Conservation (phyloP, 2,113 vertebrate species). For the Podarcis raffonei region DNA sequence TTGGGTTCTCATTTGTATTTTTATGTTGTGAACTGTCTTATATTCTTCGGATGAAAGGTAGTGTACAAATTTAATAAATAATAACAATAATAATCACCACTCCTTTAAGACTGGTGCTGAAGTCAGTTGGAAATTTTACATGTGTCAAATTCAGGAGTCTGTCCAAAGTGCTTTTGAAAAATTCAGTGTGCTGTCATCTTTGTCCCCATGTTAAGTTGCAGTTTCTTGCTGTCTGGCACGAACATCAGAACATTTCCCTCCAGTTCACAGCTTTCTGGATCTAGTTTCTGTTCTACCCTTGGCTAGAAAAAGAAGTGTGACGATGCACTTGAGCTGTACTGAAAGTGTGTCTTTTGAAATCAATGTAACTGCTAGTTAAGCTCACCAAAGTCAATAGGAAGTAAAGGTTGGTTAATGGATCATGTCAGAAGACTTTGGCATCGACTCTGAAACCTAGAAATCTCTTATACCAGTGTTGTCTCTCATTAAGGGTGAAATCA, state of each 20-base stretch:
- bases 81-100: not conserved
- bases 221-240: not conserved
- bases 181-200: not conserved
- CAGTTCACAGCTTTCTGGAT: conserved; percentile 8
- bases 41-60: no score
- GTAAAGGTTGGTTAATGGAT: not conserved
- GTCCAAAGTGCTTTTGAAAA: conserved; percentile 8
- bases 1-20: no score
- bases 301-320: not conserved
- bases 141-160: not conserved
- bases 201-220: not conserved
- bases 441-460: not conserved
- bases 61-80: no score
- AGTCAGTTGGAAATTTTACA: not conserved
- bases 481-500: not conserved
- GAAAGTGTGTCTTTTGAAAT: not conserved
- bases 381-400: not conserved
- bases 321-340: not conserved
- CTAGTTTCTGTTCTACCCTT: not conserved
- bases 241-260: conserved; percentile 2
- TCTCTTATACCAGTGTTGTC: not conserved
- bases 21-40: no score
- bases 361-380: not conserved
- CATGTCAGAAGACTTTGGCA: not conserved
- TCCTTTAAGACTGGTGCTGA: not conserved